phyloP scores from a whole-genome alignment of 1,140 invertebrate genomes.

The Penaeus chinensis region DNA sequence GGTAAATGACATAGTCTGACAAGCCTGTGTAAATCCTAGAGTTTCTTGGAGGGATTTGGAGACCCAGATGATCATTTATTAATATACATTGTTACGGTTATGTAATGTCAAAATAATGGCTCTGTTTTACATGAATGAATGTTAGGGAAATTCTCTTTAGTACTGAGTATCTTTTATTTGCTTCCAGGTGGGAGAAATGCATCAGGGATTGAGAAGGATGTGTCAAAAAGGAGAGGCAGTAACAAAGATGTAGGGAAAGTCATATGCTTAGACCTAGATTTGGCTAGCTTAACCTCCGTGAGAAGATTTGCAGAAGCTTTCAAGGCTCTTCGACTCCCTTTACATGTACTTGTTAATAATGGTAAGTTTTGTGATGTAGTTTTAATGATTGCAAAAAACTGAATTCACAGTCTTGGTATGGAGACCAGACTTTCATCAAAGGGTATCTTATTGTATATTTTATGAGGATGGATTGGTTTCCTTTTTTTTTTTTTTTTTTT shows the following conservation, averaged over 20 bases:
- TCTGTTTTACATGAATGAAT: too few species aligned
- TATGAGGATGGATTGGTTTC: not conserved
- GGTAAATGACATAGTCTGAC: too few species aligned
- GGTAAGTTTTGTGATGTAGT: conserved; percentile 11
- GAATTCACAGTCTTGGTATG: not conserved
- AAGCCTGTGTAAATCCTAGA: too few species aligned
- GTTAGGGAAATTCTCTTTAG: too few species aligned
- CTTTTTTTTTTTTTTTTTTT: not conserved
- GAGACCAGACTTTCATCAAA: too few species aligned
- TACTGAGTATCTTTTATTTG: too few species aligned
- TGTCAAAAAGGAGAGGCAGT: conserved; percentile 14
- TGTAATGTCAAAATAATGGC: too few species aligned
- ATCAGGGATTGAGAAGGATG: conserved; percentile 7
- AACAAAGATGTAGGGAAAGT: conserved; percentile 6
- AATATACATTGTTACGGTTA: too few species aligned
- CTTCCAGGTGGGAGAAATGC: conserved; percentile 44
- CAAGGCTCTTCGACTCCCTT: conserved; percentile 34
- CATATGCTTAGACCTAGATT: conserved; percentile 42
- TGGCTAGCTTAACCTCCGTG: conserved; percentile 35
- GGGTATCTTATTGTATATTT: too few species aligned
- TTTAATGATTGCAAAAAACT: not conserved
- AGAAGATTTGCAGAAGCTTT: conserved; percentile 34
- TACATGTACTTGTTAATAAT: conserved; percentile 57
- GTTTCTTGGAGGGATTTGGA: too few species aligned
- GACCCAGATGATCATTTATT: too few species aligned